Evolutionary conservation across 2,797 vertebrate species (phyloP), one percentile per base, ranked within the genome.

Genomic region (Apogon talboti): DNA sequence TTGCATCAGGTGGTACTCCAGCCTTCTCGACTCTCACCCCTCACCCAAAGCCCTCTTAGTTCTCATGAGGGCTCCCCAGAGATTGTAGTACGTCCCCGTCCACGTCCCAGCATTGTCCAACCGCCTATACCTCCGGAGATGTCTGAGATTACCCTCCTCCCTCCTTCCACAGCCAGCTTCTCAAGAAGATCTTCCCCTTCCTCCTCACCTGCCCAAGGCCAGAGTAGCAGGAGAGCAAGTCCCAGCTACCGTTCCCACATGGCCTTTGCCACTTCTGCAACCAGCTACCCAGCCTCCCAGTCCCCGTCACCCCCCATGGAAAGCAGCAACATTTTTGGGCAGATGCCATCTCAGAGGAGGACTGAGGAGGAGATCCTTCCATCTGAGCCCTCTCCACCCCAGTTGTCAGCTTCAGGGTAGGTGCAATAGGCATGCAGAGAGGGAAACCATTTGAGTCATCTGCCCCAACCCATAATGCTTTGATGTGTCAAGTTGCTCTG

Each of bases 1-100:
- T 94, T 97, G 94, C 96, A 97, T 94, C 96, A 97, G 93, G 96
- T 99, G 94, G 97, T 99, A 92, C 96, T 99, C 82, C 98, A 98
- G 87, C 97, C 98, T 66, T 98, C 98, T 7, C 94, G 96, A 88
- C 98, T 99, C 85, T 98, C 97, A 80, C 98, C 98, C 88, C 95
- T 99, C 72, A 98, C 97, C 86, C 98, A 99, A 94, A 99, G 98
- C 63, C 98, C 98, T 70, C 90, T 98, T 80, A 98, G 96, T 89
- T 98, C 97, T 79, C 95, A 96, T 3, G 95, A 96, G 51, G 96
- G 96, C 85, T 99, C 98, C 48, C 97, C 98, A 1, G 98, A 99
- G 93, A 95, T 98, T 61, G 94, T 96, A 6, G 96, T 96, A 42
- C 95, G 97, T 0, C 97, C 97, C 66, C 92, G 97, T 77, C 98